A percentile compares a stretch with the other conserved stretches of the same genome.
Evolutionary conservation across 2,888 invertebrate species (phyloP).

Genomic region (Taenaris catops): DNA sequence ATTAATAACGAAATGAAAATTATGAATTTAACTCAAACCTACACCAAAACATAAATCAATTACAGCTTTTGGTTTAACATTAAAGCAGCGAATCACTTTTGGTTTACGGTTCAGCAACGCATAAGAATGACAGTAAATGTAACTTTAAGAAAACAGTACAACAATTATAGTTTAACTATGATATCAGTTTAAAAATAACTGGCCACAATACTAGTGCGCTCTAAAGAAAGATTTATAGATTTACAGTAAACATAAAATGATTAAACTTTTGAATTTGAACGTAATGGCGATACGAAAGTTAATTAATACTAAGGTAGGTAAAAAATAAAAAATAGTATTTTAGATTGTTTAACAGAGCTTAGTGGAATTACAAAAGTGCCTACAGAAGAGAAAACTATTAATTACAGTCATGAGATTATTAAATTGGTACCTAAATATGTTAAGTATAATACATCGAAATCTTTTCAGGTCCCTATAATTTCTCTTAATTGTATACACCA

Average conservation of each 20-base stretch:
- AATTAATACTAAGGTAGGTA: constrained; percentile 57
- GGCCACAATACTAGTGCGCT: constrained; percentile 68
- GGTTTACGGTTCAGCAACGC: constrained; percentile 17
- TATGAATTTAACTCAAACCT: constrained; percentile 26
- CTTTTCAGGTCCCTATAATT: constrained; percentile 78
- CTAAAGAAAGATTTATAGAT: constrained; percentile 49
- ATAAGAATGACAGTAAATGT: constrained; percentile 15
- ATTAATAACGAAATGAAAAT: constrained; percentile 18
- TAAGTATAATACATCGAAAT: constrained; percentile 68
- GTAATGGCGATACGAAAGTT: constrained; percentile 47
- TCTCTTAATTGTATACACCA: constrained; percentile 76
- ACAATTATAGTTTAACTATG: constrained; percentile 48
- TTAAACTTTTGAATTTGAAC: constrained; percentile 17
- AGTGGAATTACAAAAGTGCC: constrained; percentile 54
- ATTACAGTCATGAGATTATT: constrained; percentile 73
- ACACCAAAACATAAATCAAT: constrained; percentile 18
- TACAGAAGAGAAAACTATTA: constrained; percentile 35
- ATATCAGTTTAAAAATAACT: constrained; percentile 70
- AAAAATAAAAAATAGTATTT: constrained; percentile 50
- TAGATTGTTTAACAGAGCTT: constrained; percentile 44
- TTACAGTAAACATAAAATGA: constrained; percentile 23
- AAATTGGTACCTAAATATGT: constrained; percentile 72
- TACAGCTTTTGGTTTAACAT: constrained; percentile 23
- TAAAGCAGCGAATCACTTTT: constrained; percentile 24
- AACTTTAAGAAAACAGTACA: constrained; percentile 20